Evolutionary conservation across 2,113 vertebrate genomes (phyloP), one percentile per base, ranked within the genome.

Genomic region (Eulacestoma nigropectus): DNA sequence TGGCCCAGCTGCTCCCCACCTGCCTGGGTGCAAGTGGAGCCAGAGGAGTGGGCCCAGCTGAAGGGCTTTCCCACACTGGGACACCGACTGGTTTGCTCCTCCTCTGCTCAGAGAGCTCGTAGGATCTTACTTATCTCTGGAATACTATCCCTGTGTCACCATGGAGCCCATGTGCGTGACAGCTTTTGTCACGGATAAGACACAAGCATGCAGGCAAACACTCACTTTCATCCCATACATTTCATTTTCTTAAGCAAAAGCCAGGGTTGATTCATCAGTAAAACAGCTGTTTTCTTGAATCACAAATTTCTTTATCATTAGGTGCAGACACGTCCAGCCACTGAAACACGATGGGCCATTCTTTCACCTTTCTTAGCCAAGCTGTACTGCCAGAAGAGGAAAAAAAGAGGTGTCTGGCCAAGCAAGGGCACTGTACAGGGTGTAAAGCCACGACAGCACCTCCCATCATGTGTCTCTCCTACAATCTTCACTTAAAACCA

Each of bases 11-110:
- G 47, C 47, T 53, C 25, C 42, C 19, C 46, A n/a, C 30, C 37
- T 12, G 8, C 6, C 46, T 20, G 19, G 57, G 9, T 10, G 22
- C 25, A 15, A 5, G 44, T 30, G 7, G 29, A 55, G 35, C 14
- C 26, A 2, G 47, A 27, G 4, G 12, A 46, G 6, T 1, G 8
- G 16, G 27, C 16, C 25, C 39, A 15, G 50, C 50, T 70, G 35
- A 59, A 79, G 64, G 44, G 27, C 6, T 65, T 22, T 25, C 20
- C 27, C 11, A 32, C 0, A 0, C 3, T 53, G 23, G 6, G 13
- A 19, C 41, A 52, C 7, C 0, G 0, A 23, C 7, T 42, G 11
- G 7, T n/a, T 69, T 35, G 33, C n/a, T 83, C 19, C 42, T 65
- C 25, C 56, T 62, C n/a, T 57, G 57, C 55, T 69, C 23, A 56